Evolutionary conservation across 2,888 invertebrate genomes (phyloP), one percentile per base, ranked within the genome.

Genomic region (Caenorhabditis becei): DNA sequence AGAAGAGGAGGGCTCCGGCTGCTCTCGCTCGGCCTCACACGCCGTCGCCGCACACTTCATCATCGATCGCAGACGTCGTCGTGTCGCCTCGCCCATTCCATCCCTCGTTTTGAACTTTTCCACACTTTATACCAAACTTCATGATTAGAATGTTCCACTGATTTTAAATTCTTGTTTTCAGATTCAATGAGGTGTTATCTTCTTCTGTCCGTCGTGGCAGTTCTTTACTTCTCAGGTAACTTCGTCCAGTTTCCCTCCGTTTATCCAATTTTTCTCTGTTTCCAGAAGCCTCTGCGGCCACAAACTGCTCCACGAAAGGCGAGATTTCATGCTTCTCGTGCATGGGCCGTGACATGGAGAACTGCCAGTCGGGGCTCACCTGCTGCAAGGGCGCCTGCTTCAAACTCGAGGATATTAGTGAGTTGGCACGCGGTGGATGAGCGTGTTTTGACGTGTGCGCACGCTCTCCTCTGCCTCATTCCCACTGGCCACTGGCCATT

Each of bases 331-430:
- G 84, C 62, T 84, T 74, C 47, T 77, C 84, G 1, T 86, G 88
- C 66, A 85, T 88, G 85, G 88, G 88, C 20, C 70, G 88, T 35
- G 88, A 88, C 65, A 51, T 83, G 82, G 83, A 84, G 54, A 87
- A 88, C 69, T 88, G 88, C 66, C 58, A 80, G n/a, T 80, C 72
- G 18, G 88, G 88, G 23, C 63, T 80, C 14, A 80, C 85, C n/a
- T 88, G 88, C 77, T 88, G 88, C 75, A 82, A 84, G 53, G 88
- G 88, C 59, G 83, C 85, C 14, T 88, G 88, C 77, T 88, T 84
- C 80, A 88, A 88, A 65, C 78, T 88, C n/a, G 81, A 86, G 35
- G 88, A 88, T 67, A 70, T 75, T 56, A 80, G 87, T 85, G 37
- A 82, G 82, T 67, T n/a, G 26, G 5, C 35, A n/a, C 47, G 18